Percentiles rank a stretch among this genome's conserved stretches.
Evolutionary conservation across 2,888 invertebrate species (phyloP).

Genomic region (Aporophyla nigra): DNA sequence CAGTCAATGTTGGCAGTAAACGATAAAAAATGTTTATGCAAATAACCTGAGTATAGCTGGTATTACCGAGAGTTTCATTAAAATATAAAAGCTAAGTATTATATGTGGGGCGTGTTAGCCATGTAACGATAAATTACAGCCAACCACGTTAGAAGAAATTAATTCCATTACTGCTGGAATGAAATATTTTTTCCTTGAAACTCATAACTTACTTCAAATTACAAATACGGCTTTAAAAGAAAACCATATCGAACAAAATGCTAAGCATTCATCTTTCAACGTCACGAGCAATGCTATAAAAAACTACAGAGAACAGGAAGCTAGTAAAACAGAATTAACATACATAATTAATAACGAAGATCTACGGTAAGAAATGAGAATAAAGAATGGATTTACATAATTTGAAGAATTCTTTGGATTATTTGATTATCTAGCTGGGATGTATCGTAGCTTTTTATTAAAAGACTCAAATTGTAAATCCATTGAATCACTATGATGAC

Average conservation of each 20-base stretch:
- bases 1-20: slow-evolving; percentile 54
- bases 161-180: slow-evolving; percentile 36
- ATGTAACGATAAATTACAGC: slow-evolving; percentile 58
- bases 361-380: slow-evolving; percentile 30
- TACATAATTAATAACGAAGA: slow-evolving; percentile 35
- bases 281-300: slow-evolving; percentile 20
- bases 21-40: slow-evolving; percentile 65
- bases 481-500: background rate
- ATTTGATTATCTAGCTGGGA: background rate
- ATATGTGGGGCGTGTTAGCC: slow-evolving; percentile 51
- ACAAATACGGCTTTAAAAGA: slow-evolving; percentile 6
- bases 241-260: slow-evolving; percentile 7
- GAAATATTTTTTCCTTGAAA: slow-evolving; percentile 25
- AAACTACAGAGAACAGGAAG: slow-evolving; percentile 49
- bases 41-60: slow-evolving; percentile 49
- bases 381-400: slow-evolving; percentile 26
- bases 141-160: slow-evolving; percentile 51
- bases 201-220: slow-evolving; percentile 19
- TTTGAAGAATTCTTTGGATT: background rate
- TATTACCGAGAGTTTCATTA: slow-evolving; percentile 59
- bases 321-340: slow-evolving; percentile 37
- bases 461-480: background rate
- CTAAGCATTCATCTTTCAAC: slow-evolving; percentile 18
- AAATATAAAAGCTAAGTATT: slow-evolving; percentile 59
- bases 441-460: background rate